Percentiles rank a stretch among this genome's conserved stretches.
Conservation (phyloP, 2,888 invertebrate genomes). For the Phyto melanocephala region DNA sequence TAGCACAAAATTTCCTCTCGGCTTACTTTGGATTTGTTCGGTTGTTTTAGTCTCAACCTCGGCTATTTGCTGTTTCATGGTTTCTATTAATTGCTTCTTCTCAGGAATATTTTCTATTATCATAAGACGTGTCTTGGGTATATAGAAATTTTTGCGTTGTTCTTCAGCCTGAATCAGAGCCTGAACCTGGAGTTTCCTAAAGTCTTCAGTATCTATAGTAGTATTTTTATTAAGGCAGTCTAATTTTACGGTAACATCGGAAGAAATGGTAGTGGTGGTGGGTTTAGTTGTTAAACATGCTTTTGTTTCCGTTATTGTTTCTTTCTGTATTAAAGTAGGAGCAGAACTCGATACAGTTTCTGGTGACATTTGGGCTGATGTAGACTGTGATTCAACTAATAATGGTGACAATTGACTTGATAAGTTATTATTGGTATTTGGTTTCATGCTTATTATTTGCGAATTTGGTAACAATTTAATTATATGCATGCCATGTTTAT, state of each 20-base stretch:
- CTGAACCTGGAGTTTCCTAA: conserved; percentile 49
- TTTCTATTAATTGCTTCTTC: conserved; percentile 70
- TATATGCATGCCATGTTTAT: conserved; percentile 51
- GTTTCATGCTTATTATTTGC: conserved; percentile 8
- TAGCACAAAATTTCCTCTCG: conserved; percentile 7
- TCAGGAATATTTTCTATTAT: conserved; percentile 70
- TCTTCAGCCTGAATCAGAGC: conserved; percentile 44
- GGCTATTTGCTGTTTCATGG: conserved; percentile 70
- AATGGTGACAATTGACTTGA: no score
- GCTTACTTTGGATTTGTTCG: conserved; percentile 44
- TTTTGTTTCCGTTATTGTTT: not conserved
- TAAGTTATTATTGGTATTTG: not conserved
- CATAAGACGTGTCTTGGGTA: conserved; percentile 59
- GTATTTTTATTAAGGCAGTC: conserved; percentile 40
- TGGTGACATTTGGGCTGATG: not conserved
- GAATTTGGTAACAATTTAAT: conserved; percentile 53
- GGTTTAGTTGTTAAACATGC: no score
- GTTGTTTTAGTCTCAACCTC: conserved; percentile 41
- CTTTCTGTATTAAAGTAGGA: not conserved
- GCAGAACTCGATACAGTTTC: not conserved
- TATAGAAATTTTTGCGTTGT: conserved; percentile 61
- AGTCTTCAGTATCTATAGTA: conserved; percentile 52
- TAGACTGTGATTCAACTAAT: no score
- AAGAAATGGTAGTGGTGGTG: not conserved
- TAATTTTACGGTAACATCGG: conserved; percentile 27